Conservation (phyloP, 2,888 invertebrate species). For the Agrotis clavis region DNA sequence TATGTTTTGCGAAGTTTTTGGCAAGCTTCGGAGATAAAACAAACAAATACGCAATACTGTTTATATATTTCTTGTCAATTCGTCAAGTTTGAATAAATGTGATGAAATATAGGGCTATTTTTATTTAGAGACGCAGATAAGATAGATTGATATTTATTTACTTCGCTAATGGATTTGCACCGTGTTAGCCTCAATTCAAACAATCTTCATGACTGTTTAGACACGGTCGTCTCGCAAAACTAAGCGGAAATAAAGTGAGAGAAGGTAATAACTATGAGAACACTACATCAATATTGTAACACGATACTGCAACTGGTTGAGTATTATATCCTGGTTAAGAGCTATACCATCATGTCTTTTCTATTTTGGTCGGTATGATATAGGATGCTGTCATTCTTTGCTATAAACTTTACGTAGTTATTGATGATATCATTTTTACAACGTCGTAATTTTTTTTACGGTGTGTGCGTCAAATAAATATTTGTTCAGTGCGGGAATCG, state of each 20-base stretch:
- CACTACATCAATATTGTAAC: slow-evolving; percentile 27
- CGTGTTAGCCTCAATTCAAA: slow-evolving; percentile 36
- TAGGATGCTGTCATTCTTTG: slow-evolving; percentile 4
- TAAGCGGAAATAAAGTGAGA: neutral
- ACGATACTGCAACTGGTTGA: slow-evolving; percentile 4
- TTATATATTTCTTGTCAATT: slow-evolving; percentile 23
- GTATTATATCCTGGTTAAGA: slow-evolving; percentile 3
- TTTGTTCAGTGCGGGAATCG: no score
- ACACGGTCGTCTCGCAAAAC: neutral
- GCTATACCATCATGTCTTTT: neutral
- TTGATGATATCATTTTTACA: neutral
- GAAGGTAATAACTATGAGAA: neutral
- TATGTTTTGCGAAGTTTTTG: slow-evolving; percentile 45
- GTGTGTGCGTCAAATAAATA: no score
- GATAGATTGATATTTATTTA: slow-evolving; percentile 23
- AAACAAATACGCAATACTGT: slow-evolving; percentile 31
- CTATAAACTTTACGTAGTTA: neutral
- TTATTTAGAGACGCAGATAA: slow-evolving; percentile 5
- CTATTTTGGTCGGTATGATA: neutral
- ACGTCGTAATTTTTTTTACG: neutral
- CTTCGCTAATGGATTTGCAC: slow-evolving; percentile 40
- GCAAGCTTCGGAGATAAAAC: slow-evolving; percentile 28
- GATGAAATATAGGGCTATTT: neutral
- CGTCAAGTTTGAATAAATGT: slow-evolving; percentile 6
- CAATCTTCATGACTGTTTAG: neutral